These are phyloP conservation scores for Hapalemur alaotrensis DNA, from an alignment of 2,797 vertebrate genomes.

Conservation along the genomic window DNA sequence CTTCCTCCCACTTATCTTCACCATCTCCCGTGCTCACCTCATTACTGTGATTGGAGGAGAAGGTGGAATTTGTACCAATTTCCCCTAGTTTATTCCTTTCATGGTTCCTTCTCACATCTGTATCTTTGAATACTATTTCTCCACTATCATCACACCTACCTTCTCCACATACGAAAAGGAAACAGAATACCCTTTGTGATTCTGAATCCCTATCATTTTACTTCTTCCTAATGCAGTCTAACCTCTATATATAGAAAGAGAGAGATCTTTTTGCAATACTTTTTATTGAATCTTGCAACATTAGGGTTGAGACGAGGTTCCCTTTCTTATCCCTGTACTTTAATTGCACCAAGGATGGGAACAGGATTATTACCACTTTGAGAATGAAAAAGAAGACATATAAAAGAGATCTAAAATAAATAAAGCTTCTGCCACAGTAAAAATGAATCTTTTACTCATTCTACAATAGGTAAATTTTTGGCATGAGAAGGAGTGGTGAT, in stretches of 20 bases:
- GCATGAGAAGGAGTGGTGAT: neutral
- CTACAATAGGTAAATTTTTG: neutral
- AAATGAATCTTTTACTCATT: neutral
- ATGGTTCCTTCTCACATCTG: neutral
- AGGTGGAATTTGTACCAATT: neutral
- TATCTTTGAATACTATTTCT: neutral
- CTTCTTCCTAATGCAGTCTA: neutral
- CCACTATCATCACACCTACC: neutral
- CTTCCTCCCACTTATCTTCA: neutral
- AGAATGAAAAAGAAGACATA: neutral
- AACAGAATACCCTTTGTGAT: neutral
- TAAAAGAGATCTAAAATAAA: neutral
- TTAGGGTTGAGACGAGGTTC: neutral
- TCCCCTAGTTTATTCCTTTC: neutral
- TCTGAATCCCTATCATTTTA: neutral
- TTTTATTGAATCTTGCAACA: neutral
- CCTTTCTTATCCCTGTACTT: neutral
- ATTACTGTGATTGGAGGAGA: neutral
- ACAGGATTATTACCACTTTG: neutral
- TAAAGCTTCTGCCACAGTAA: neutral
- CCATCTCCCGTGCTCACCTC: neutral
- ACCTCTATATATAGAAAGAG: neutral
- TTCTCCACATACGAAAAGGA: neutral
- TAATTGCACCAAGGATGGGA: neutral
- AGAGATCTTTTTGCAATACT: neutral